Evolutionary conservation across 2,888 invertebrate genomes (phyloP), one percentile per base, ranked within the genome.

Genomic region (Tenthredo livida): DNA sequence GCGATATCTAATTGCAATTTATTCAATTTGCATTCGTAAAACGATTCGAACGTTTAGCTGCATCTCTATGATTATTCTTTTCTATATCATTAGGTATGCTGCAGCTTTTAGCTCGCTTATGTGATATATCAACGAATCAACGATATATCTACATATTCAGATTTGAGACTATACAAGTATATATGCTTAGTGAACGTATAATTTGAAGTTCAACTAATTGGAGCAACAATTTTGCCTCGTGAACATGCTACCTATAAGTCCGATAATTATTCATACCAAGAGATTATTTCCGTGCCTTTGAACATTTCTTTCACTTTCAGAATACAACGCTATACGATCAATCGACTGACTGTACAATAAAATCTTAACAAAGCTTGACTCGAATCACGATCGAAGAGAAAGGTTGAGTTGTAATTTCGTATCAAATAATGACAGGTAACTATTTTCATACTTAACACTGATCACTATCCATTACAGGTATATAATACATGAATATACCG

Each of bases 81-180:
- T 33, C 4, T 17, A 12, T 33, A 33, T 67, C 67, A 54, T 54
- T 67, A 67, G 12, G 33, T 29, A 33, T 33, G 47, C 47, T 47
- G 47, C 47, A 47, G 47, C 47, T 43, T 43, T 61, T 10, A 61
- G 9, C 61, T 61, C 43, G 3, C 25, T 61, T 25, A 33, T 29
- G 67, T 15, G 33, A 67, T 67, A 67, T 67, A 33, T 67, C 67
- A 67, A 67, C 67, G 33, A 33, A 67, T 67, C 33, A 67, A 33
- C 33, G 67, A 67, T 29, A 67, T 33, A 29, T 33, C 33, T 33
- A 17, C 33, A 33, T 33, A 33, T 33, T 33, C 2, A 33, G 33
- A 33, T 2, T 15, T 17, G 2, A 33, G 6, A 33, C 15, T 29
- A 29, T 29, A 29, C 2, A 29, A 2, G 29, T 29, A n/a, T 33